phyloP scores from a whole-genome alignment of 2,888 invertebrate species.

The Idaea straminata region DNA sequence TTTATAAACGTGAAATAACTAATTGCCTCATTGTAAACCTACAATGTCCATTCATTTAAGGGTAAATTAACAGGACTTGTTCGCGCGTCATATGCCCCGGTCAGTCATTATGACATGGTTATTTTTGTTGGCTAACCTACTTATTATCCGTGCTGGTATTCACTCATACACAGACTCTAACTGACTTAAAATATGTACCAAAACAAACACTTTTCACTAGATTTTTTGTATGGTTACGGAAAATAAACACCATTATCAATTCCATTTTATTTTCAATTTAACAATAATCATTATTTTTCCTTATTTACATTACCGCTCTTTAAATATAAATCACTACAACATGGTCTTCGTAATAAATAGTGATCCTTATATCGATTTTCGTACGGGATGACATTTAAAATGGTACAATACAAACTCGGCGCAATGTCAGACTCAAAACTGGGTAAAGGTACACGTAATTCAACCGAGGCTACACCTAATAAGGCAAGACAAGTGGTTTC shows the following conservation, averaged over 20 bases:
- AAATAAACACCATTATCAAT: slow-evolving; percentile 26
- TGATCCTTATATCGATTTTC: slow-evolving; percentile 84
- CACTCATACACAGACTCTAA: neutral
- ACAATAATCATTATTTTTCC: slow-evolving; percentile 5
- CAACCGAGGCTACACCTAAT: slow-evolving; percentile 67
- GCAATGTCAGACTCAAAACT: slow-evolving; percentile 63
- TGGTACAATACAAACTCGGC: slow-evolving; percentile 32
- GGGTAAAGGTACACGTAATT: slow-evolving; percentile 67
- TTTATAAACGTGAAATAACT: neutral
- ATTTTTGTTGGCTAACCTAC: slow-evolving; percentile 56
- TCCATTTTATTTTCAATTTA: slow-evolving; percentile 19
- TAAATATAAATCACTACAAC: slow-evolving; percentile 84
- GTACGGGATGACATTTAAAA: slow-evolving; percentile 82
- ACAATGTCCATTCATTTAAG: neutral
- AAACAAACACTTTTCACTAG: neutral
- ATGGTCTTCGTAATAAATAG: slow-evolving; percentile 83
- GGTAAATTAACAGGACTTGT: slow-evolving; percentile 17
- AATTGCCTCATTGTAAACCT: neutral
- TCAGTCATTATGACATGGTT: slow-evolving; percentile 49
- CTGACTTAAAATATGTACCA: neutral
- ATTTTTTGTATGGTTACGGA: slow-evolving; percentile 13
- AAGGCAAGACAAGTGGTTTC: slow-evolving; percentile 69
- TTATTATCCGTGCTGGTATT: slow-evolving; percentile 17
- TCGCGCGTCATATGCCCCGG: slow-evolving; percentile 28
- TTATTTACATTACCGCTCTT: slow-evolving; percentile 33